Percentiles rank a stretch among this genome's conserved stretches.
These are phyloP conservation scores for Platanista minor DNA, from an alignment of 2,113 vertebrate genomes.

Conservation along the genomic window DNA sequence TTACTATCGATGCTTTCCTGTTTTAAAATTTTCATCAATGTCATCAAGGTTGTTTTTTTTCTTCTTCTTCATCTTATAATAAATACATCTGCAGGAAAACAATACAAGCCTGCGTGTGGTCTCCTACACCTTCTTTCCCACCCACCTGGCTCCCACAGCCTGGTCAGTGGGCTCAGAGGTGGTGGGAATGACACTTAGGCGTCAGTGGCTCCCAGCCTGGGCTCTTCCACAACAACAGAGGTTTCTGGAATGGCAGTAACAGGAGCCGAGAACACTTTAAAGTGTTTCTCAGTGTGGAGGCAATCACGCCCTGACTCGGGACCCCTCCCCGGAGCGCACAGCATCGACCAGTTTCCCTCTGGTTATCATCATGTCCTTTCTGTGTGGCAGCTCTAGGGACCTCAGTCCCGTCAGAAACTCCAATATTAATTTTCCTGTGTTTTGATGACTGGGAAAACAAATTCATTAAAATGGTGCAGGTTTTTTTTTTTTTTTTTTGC, in stretches of 20 bases:
- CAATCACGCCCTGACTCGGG: rapidly evolving
- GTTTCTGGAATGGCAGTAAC: not conserved
- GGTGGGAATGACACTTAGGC: not conserved
- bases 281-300: rapidly evolving
- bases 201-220: not conserved
- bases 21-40: not conserved
- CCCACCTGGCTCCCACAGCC: rapidly evolving
- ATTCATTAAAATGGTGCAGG: not conserved
- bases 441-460: not conserved
- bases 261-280: too few species aligned
- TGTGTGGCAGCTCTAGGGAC: rapidly evolving
- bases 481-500: too few species aligned
- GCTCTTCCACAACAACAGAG: not conserved
- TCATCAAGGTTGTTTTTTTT: not conserved
- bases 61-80: not conserved
- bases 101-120: too few species aligned
- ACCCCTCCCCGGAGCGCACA: rapidly evolving
- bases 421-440: not conserved
- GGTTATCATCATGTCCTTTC: not conserved
- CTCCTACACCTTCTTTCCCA: not conserved
- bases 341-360: rapidly evolving
- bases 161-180: not conserved
- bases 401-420: not conserved
- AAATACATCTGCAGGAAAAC: not conserved
- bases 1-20: not conserved